These are phyloP conservation scores for Columba livia DNA, from an alignment of 2,113 vertebrate species.

Conservation along the genomic window DNA sequence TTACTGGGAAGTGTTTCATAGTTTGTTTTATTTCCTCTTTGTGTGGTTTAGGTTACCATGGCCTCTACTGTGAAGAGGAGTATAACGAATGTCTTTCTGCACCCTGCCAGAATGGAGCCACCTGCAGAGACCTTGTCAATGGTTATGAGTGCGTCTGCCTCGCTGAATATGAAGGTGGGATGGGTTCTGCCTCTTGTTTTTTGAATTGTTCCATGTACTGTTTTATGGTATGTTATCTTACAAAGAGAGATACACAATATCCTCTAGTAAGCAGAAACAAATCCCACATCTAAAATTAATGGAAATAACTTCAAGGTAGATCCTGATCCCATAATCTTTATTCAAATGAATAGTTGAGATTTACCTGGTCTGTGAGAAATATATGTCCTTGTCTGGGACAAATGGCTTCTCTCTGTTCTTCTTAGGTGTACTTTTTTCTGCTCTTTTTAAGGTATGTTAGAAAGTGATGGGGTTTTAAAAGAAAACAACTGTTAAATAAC, in stretches of 20 bases:
- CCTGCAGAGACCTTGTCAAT: slow-evolving; percentile 91
- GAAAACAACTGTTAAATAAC: background rate
- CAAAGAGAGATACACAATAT: background rate
- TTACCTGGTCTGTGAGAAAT: background rate
- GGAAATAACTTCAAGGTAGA: background rate
- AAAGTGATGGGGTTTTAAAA: background rate
- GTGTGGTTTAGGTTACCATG: slow-evolving; percentile 87
- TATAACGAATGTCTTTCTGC: slow-evolving; percentile 94
- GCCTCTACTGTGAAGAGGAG: slow-evolving; percentile 96
- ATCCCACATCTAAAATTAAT: background rate
- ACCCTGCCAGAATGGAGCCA: slow-evolving; percentile 93
- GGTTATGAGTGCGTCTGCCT: slow-evolving; percentile 90
- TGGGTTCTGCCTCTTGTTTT: background rate
- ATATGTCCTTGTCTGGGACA: background rate
- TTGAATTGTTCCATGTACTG: background rate
- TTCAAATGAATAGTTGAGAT: background rate
- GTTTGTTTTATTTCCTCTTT: background rate
- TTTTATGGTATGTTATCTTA: background rate
- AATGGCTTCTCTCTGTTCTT: background rate
- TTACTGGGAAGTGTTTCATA: background rate
- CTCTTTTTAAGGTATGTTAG: background rate
- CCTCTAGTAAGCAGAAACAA: background rate
- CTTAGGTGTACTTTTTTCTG: background rate
- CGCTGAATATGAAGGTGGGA: slow-evolving; percentile 88
- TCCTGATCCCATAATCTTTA: background rate